Conservation (phyloP, 1,140 invertebrate genomes). For the Eriosoma lanigerum region DNA sequence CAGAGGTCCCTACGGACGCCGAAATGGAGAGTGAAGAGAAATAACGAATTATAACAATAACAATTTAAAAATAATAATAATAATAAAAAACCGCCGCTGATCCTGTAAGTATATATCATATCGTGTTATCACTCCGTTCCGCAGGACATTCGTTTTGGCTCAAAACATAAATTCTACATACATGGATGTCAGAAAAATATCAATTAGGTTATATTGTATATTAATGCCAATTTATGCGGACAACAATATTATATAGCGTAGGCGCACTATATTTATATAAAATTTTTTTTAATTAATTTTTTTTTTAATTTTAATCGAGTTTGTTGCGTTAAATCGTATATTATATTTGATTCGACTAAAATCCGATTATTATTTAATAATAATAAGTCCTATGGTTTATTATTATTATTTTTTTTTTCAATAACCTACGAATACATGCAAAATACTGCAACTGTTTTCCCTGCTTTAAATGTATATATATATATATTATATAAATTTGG, state of each 20-base stretch:
- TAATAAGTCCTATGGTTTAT: neutral
- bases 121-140: neutral
- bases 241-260: neutral
- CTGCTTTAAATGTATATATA: conserved; percentile 28
- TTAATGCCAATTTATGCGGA: too few species aligned
- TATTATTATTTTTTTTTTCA: neutral
- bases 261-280: neutral
- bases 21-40: neutral
- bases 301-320: conserved; percentile 3
- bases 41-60: too few species aligned
- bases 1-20: neutral
- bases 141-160: neutral
- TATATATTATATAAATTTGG: too few species aligned
- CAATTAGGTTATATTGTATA: neutral
- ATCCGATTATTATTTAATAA: neutral
- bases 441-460: neutral
- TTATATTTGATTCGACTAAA: neutral
- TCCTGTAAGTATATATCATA: neutral
- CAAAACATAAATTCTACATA: neutral
- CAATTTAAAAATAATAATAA: too few species aligned
- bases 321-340: neutral
- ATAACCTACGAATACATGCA: conserved; percentile 7
- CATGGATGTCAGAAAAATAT: neutral
- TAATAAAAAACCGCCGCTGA: neutral
- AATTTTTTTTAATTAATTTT: conserved; percentile 36